Conservation (phyloP, 2,888 invertebrate species). For the Leptopilina myrica region DNA sequence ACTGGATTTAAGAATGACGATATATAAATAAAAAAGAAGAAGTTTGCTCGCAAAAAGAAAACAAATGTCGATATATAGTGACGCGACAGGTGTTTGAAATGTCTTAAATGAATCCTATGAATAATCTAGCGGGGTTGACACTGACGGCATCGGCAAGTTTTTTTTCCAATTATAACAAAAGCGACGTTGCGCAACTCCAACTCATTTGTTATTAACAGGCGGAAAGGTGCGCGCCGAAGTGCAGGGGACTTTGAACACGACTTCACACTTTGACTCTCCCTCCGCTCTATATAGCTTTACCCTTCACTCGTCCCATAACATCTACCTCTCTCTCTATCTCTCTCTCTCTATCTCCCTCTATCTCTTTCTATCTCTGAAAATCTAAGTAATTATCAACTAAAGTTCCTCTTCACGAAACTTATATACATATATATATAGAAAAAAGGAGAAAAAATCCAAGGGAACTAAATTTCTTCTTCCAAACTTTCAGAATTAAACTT, state of each 20-base stretch:
- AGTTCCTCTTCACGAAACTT: constrained; percentile 64
- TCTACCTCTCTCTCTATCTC: constrained; percentile 48
- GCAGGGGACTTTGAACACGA: constrained; percentile 74
- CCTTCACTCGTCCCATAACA: constrained; percentile 52
- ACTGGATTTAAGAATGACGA: not conserved
- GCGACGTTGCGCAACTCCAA: constrained; percentile 66
- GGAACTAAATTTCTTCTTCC: not conserved
- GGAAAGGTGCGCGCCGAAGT: constrained; percentile 69
- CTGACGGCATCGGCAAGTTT: constrained; percentile 65
- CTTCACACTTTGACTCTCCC: constrained; percentile 75
- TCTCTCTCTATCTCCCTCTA: too few relatives aligned
- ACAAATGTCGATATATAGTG: constrained; percentile 45
- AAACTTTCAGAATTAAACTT: constrained; percentile 1
- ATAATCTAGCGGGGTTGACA: constrained; percentile 73
- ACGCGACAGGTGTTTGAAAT: constrained; percentile 70
- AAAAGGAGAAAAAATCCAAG: not conserved
- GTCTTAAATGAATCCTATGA: constrained; percentile 72
- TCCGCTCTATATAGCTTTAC: constrained; percentile 20
- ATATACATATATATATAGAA: not conserved
- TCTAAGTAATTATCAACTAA: constrained; percentile 75
- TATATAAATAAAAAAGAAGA: not conserved
- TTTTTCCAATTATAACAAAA: constrained; percentile 74
- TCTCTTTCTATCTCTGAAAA: constrained; percentile 60
- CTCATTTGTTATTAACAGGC: constrained; percentile 75
- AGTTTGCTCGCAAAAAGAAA: not conserved